phyloP scores from a whole-genome alignment of 2,797 vertebrate genomes.

The Pseudochirops cupreus region DNA sequence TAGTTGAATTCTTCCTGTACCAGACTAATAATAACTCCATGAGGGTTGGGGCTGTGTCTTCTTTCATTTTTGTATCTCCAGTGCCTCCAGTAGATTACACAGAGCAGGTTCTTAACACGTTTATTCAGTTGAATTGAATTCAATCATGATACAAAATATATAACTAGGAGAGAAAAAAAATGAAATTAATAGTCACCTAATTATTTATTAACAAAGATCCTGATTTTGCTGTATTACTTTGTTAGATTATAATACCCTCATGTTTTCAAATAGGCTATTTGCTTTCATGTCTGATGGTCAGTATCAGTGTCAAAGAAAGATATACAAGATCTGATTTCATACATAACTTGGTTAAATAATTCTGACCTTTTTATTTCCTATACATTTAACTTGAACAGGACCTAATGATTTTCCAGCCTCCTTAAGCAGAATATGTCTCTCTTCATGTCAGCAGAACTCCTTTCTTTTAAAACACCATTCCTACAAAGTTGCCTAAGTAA shows the following conservation, averaged over 20 bases:
- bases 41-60: not conserved
- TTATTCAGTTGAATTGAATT: not conserved
- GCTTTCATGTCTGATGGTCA: not conserved
- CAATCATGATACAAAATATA: not conserved
- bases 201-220: not conserved
- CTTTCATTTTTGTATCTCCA: not conserved
- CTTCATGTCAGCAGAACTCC: not conserved
- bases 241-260: not conserved
- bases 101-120: not conserved
- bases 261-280: slow-evolving; percentile 10
- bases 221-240: not conserved
- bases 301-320: slow-evolving; percentile 10
- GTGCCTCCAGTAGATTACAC: not conserved
- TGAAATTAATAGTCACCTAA: not conserved
- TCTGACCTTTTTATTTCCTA: not conserved
- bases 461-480: slow-evolving; percentile 7
- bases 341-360: not conserved
- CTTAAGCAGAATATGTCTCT: not conserved
- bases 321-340: not conserved
- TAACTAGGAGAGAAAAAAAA: not conserved
- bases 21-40: not conserved
- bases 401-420: not conserved
- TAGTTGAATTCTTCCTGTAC: not conserved
- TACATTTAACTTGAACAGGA: not conserved
- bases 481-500: not conserved